Evolutionary conservation across 1,140 invertebrate species (phyloP), one percentile per base, ranked within the genome.

Genomic region (Sarcophaga peregrina): DNA sequence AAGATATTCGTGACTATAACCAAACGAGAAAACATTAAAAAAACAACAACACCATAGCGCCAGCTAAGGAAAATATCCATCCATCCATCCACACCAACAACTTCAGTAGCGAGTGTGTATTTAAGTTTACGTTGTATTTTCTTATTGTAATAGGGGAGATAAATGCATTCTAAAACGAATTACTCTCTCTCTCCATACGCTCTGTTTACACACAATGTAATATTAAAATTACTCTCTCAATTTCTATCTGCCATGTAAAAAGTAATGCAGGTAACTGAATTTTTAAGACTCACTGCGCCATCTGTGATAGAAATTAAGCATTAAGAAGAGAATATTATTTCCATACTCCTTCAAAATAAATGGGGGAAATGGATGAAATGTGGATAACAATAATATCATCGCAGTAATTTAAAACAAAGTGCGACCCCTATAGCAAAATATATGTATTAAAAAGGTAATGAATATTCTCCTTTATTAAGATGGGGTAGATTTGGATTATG

Each of bases 21-120:
- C 54, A 83, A 47, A 50, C 80, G 45, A 46, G 20, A 25, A 47
- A 74, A 37, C 15, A 37, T 10, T 3, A 52, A 37, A 11, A 2
- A 80, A 11, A 80, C 25, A 20, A n/a, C 47, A 80, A 15, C 80
- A 8, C 52, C 62, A 50, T 46, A 62, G 80, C 52, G 80, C 80
- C 52, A 62, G 80, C 76, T 20, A 68, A 78, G 78, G 58, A 45
- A 54, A 48, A 20, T 50, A 78, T 78, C 47, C 75, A 78, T 37
- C 25, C 4, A 37, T 37, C 25, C 25, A 37, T 37, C 25, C 25
- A 37, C 4, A 1, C 25, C 45, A 76, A 6, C 48, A 17, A 48
- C 46, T 46, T n/a, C 17, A 8, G 45, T 46, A 62, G 74, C 20
- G 11, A 15, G 54, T 58, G 54, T 58, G 9, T 10, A 58, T n/a